Base-by-base conservation (phyloP, 1,140 invertebrate species). In the Heliconius melpomene region DNA sequence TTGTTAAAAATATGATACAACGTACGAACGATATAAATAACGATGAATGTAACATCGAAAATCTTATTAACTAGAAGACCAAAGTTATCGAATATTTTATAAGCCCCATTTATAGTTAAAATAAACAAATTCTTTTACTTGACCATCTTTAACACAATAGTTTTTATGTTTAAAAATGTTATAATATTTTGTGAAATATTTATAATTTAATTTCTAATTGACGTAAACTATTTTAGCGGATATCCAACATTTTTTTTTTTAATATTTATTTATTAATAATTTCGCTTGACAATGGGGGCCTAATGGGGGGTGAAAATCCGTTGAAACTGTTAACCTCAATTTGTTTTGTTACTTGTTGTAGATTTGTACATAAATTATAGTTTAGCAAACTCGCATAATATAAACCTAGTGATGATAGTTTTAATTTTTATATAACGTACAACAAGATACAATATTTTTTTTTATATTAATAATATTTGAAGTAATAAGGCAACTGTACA, bases 1-100 rank as follows among this genome's bases (percentile, higher is more conserved):
- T 89, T 88, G 77, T 87, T 89, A 83, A 89, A 82, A 90, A 90
- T 91, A 89, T 88, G 86, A 87, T 66, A 90, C 82, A 87, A 85
- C 82, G 85, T 88, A 84, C 85, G 87, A 85, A 85, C 82, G 83
- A 85, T 81, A 81, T 85, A 83, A 83, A 85, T 82, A 79, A 82
- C 72, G 75, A 82, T 72, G 75, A 78, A 75, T 70, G 74, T 80
- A 78, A 78, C 76, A 79, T 73, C 60, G 77, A 46, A 16, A 77
- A 75, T 78, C 78, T 82, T 72, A 71, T 78, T 77, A 84, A 75
- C 84, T 86, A 86, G 83, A 72, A 82, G 82, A 88, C 88, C 90
- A 91, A 92, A 92, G 90, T 87, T 84, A 82, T 82, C 54, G 74
- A 79, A 74, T 82, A 81, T 79, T 40, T 72, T 77, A 79, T 78